A percentile compares a stretch with the other conserved stretches of the same genome.
Conservation (phyloP, 2,888 invertebrate genomes). For the Mycogona germanica region DNA sequence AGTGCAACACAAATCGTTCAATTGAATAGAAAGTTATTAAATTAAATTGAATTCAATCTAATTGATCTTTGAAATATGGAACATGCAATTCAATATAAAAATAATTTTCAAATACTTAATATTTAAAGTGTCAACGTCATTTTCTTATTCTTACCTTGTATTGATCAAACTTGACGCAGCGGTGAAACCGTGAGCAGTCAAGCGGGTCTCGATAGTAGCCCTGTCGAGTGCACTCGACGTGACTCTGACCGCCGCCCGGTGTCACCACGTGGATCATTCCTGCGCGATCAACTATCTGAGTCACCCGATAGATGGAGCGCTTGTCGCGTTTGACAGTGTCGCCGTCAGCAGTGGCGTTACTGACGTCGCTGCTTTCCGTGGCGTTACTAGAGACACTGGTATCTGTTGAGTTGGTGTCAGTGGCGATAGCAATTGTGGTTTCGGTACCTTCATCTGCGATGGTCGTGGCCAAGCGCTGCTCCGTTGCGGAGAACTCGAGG, state of each 20-base stretch:
- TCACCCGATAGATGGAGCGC: constrained; percentile 32
- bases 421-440: neutral
- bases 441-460: neutral
- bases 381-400: neutral
- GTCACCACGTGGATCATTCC: constrained; percentile 51
- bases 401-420: neutral
- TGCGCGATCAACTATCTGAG: constrained; percentile 56
- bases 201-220: constrained; percentile 66
- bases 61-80: too few relatives aligned
- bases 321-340: too few relatives aligned
- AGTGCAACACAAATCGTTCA: too few relatives aligned
- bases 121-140: too few relatives aligned
- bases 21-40: too few relatives aligned
- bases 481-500: constrained; percentile 7
- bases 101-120: too few relatives aligned
- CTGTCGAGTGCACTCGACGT: constrained; percentile 48
- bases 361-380: too few relatives aligned
- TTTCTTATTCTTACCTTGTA: too few relatives aligned
- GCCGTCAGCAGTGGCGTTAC: too few relatives aligned
- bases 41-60: too few relatives aligned
- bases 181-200: constrained; percentile 63
- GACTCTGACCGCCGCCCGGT: constrained; percentile 35
- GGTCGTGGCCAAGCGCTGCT: too few relatives aligned
- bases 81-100: too few relatives aligned
- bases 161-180: constrained; percentile 68